Evolutionary conservation across 1,140 invertebrate species (phyloP).

Genomic region (Aplysia californica): DNA sequence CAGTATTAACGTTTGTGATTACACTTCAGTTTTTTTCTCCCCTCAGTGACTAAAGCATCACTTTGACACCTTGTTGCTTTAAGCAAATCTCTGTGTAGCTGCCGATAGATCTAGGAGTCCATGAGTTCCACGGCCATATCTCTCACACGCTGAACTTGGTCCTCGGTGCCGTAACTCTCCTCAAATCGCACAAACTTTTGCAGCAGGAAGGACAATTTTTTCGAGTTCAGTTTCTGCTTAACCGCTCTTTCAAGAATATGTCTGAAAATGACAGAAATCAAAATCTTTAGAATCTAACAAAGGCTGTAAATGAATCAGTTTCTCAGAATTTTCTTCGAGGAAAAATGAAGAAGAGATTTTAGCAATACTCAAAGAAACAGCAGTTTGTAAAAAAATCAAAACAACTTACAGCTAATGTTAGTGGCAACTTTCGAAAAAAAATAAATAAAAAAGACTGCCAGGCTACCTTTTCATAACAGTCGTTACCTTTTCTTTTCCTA

Average conservation of each 20-base stretch:
- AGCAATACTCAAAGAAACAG: background rate
- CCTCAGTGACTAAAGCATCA: too few species aligned
- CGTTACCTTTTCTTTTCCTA: too few species aligned
- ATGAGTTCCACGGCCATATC: conserved; percentile 19
- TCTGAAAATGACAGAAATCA: conserved; percentile 6
- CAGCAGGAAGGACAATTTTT: conserved; percentile 19
- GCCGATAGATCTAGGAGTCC: too few species aligned
- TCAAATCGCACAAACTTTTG: conserved; percentile 23
- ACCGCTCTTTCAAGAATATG: conserved; percentile 19
- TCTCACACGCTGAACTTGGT: conserved; percentile 17
- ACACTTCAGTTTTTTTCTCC: too few species aligned
- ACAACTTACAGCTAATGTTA: too few species aligned
- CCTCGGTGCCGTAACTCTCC: conserved; percentile 24
- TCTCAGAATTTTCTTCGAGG: background rate
- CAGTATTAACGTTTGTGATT: too few species aligned
- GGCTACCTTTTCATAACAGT: too few species aligned
- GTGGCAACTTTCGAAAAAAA: too few species aligned
- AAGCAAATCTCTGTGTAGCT: too few species aligned
- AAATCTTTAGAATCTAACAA: background rate
- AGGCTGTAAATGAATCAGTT: background rate
- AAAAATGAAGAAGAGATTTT: background rate
- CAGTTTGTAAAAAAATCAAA: too few species aligned
- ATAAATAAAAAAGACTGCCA: too few species aligned
- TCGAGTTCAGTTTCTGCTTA: conserved; percentile 16
- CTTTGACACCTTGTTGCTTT: too few species aligned